Evolutionary conservation across 2,113 vertebrate species (phyloP), one percentile per base, ranked within the genome.

Genomic region (Nettapus auritus): DNA sequence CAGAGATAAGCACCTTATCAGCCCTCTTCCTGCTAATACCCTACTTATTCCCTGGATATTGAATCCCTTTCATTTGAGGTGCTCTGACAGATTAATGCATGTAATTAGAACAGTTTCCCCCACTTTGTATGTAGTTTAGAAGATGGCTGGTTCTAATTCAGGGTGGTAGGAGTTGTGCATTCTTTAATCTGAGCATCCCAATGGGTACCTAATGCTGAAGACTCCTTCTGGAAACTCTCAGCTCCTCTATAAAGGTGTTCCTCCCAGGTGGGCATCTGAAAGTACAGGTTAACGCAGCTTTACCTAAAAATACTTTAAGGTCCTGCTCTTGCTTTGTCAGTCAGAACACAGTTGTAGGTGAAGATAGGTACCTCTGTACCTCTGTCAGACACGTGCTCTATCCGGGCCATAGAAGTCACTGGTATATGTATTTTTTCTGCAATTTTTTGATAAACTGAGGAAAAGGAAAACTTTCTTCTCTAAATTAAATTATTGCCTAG

Each of bases 301-400:
- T 76, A 78, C 26, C 34, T 68, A 53, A 46, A 75, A 63, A 7
- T 11, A 66, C 14, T 57, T 13, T 33, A 57, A 46, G 13, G 73
- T 86, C 17, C 31, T 44, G 11, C 22, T 74, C 14, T 42, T n/a
- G 15, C 52, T 71, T 56, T 85, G 64, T 81, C 40, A 75, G 33
- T 84, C 40, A 40, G 46, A 77, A 77, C 50, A 56, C 16, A 38
- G 8, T 50, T 55, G 34, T 60, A 66, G 3, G 22, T 56, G 23
- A 42, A 67, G 33, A 17, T 71, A 23, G n/a, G 6, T 56, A 34
- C 34, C 13, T 42, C 56, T 36, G 26, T 53, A 5, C 34, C 20
- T 6, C 53, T 67, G 59, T 20, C 38, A 44, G 28, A 38, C 8
- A 18, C 1, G 1, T 40, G 16, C 44, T 1, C 1, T 33, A 13